phyloP scores from a whole-genome alignment of 2,113 vertebrate species.

The Otolemur garnettii region DNA sequence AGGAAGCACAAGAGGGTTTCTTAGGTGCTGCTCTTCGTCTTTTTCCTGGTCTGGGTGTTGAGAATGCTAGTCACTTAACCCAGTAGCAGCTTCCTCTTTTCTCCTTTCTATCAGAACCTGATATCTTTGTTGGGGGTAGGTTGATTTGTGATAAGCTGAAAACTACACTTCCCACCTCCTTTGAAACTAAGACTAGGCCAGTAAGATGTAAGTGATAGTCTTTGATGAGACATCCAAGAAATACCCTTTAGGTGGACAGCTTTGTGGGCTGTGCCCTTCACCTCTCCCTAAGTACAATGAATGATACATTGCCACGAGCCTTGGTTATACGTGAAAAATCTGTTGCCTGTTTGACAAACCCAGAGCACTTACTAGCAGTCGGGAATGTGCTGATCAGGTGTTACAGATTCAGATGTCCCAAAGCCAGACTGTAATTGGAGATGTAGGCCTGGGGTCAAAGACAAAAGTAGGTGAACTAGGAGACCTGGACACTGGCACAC shows the following conservation, averaged over 20 bases:
- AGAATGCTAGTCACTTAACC: background rate
- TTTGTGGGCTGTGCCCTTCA: background rate
- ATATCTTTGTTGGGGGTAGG: background rate
- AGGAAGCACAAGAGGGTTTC: background rate
- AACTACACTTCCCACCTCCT: background rate
- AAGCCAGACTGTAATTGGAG: background rate
- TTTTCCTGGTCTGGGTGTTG: background rate
- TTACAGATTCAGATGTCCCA: background rate
- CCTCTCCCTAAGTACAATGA: background rate
- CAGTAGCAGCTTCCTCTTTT: background rate
- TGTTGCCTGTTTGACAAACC: background rate
- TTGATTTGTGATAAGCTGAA: background rate
- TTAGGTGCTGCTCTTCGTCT: background rate
- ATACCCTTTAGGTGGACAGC: background rate
- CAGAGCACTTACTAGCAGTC: background rate
- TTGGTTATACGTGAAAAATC: background rate
- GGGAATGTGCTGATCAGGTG: background rate
- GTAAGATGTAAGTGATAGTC: background rate
- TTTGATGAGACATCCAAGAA: background rate
- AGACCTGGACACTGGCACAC: background rate
- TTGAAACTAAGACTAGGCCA: background rate
- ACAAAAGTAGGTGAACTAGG: background rate
- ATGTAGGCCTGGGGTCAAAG: background rate
- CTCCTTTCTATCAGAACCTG: background rate
- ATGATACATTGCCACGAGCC: accelerated